Evolutionary conservation across 1,140 invertebrate species (phyloP).

Genomic region (Heliconius hewitsoni): DNA sequence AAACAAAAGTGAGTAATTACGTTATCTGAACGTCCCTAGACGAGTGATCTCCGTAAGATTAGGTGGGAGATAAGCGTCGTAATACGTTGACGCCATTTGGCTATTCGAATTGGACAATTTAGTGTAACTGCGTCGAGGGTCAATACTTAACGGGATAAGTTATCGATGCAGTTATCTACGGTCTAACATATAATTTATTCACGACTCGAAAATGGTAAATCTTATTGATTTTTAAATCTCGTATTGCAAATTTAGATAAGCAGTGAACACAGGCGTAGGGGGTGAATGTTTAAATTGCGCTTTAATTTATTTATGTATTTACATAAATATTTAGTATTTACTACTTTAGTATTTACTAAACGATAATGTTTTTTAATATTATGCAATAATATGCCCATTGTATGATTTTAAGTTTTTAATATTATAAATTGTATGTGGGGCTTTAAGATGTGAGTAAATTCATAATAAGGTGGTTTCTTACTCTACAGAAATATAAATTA

Average conservation of each 20-base stretch:
- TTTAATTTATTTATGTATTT: not conserved
- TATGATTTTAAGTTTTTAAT: too few species aligned
- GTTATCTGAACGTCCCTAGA: constrained; percentile 57
- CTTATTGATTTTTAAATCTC: constrained; percentile 58
- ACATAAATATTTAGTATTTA: too few species aligned
- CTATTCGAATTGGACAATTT: constrained; percentile 73
- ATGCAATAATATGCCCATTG: too few species aligned
- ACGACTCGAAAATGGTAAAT: constrained; percentile 52
- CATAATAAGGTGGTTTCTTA: too few species aligned
- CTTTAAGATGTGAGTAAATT: too few species aligned
- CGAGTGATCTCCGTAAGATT: constrained; percentile 66
- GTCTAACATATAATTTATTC: constrained; percentile 66
- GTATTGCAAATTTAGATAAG: constrained; percentile 50
- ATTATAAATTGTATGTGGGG: too few species aligned
- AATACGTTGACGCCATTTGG: constrained; percentile 77
- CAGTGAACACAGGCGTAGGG: constrained; percentile 1
- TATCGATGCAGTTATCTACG: constrained; percentile 59
- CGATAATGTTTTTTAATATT: not conserved
- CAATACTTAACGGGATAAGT: constrained; percentile 67
- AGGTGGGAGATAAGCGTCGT: constrained; percentile 68
- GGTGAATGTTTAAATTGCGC: not conserved
- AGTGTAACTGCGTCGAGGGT: constrained; percentile 61
- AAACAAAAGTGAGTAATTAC: constrained; percentile 18
- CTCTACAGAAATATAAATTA: too few species aligned
- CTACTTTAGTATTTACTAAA: too few species aligned